Evolutionary conservation across 2,113 vertebrate species (phyloP), one percentile per base, ranked within the genome.

Genomic region (Hymenochirus boettgeri): DNA sequence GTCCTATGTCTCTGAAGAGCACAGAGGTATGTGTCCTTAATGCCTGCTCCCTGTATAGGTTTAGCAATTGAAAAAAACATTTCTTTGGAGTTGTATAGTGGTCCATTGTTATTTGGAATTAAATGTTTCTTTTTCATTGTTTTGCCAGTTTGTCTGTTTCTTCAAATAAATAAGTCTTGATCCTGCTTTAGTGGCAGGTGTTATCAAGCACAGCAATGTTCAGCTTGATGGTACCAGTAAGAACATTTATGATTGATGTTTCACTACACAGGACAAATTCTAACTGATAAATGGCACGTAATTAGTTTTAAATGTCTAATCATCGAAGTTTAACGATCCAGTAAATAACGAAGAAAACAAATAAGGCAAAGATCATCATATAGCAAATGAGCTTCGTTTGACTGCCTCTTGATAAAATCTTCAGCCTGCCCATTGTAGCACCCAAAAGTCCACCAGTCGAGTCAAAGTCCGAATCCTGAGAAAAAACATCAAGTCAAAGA

Each of bases 301-400:
- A 22, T 51, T 47, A 23, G 37, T 23, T 37, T 13, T 22, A 23
- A n/a, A 24, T 13, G 39, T 27, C 46, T 33, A 33, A 88, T 89
- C 84, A 90, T 80, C 89, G 88, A 57, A 85, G 71, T 84, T 89
- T 96, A 80, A 99, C 91, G 77, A 94, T 89, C 94, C 95, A 99
- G 74, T 99, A 99, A 74, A 95, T 89, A 61, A 99, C 83, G 65
- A 95, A 92, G 77, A 99, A 97, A 15, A 99, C 94, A 54, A 99
- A 97, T 2, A 92, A 61, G 18, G 92, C 86, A 71, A 99, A 99
- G 8, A 99, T 85, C 78, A 96, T 86, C 93, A 99, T 90, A 78
- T 98, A 99, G 84, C 91, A 93, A 47, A 95, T 74, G 1, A 99
- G 76, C 71, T 91, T 95, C 51, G 94, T 88, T 74, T 98, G 96